Percentiles rank a stretch among this genome's conserved stretches.
These are phyloP conservation scores for Machimus atricapillus DNA, from an alignment of 2,888 invertebrate species.

Conservation along the genomic window DNA sequence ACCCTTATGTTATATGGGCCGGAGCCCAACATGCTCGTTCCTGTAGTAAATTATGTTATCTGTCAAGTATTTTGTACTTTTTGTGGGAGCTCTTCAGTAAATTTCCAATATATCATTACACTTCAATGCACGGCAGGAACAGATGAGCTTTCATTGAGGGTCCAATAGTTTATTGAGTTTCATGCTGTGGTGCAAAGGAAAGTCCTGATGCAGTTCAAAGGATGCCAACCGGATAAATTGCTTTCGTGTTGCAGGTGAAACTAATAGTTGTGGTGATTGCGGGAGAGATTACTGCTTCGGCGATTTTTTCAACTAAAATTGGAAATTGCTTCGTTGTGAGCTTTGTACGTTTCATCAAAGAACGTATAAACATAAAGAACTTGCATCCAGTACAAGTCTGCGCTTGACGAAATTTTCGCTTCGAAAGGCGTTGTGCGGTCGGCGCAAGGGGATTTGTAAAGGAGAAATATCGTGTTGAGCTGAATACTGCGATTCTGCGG, in stretches of 20 bases:
- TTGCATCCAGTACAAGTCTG: too few relatives aligned
- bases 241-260: slow-evolving; percentile 27
- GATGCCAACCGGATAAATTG: slow-evolving; percentile 22
- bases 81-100: slow-evolving; percentile 24
- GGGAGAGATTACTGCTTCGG: background rate
- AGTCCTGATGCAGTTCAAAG: slow-evolving; percentile 32
- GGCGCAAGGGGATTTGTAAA: too few relatives aligned
- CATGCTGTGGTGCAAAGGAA: slow-evolving; percentile 8
- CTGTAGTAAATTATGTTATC: slow-evolving; percentile 37
- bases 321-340: background rate
- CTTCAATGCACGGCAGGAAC: slow-evolving; percentile 32
- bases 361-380: too few relatives aligned
- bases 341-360: too few relatives aligned
- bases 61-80: slow-evolving; percentile 38
- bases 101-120: slow-evolving; percentile 40
- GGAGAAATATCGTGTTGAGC: too few relatives aligned
- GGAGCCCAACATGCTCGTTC: background rate
- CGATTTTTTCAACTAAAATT: background rate
- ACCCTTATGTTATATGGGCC: background rate
- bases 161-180: slow-evolving; percentile 31
- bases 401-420: too few relatives aligned
- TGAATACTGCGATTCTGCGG: too few relatives aligned
- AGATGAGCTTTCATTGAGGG: slow-evolving; percentile 35
- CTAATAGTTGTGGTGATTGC: slow-evolving; percentile 36
- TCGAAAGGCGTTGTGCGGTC: too few relatives aligned